phyloP scores from a whole-genome alignment of 2,888 invertebrate species.

The Agrochola lychnidis region DNA sequence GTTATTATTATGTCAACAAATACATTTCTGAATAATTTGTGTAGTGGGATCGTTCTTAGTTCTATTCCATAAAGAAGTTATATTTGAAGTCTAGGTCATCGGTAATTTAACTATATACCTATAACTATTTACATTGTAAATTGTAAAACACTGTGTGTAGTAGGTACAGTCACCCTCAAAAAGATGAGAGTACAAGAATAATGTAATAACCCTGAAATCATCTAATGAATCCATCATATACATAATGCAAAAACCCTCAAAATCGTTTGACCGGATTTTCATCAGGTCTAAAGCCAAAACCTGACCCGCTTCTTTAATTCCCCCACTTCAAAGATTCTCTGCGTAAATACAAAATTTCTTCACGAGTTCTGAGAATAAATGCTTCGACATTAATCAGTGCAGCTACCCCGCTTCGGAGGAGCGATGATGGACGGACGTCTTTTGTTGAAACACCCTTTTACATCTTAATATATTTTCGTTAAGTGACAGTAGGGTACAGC shows the following conservation, averaged over 20 bases:
- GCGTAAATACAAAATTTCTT: constrained; percentile 65
- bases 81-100: not conserved
- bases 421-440: constrained; percentile 62
- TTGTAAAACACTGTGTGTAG: not conserved
- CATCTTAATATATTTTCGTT: constrained; percentile 63
- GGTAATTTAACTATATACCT: not conserved
- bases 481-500: constrained; percentile 52
- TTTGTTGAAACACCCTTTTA: constrained; percentile 64
- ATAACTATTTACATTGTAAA: too few species aligned
- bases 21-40: not conserved
- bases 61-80: not conserved
- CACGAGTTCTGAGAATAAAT: constrained; percentile 55
- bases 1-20: not conserved
- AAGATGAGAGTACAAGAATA: too few species aligned
- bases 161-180: not conserved
- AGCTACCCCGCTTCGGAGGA: constrained; percentile 36
- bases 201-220: not conserved
- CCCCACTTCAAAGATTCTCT: constrained; percentile 26
- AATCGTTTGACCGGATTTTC: not conserved
- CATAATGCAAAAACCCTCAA: not conserved
- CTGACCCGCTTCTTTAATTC: not conserved
- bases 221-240: too few species aligned
- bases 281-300: not conserved
- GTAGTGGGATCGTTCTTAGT: not conserved
- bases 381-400: constrained; percentile 63